Evolutionary conservation across 2,113 vertebrate genomes (phyloP).

Genomic region (Scatophagus argus): DNA sequence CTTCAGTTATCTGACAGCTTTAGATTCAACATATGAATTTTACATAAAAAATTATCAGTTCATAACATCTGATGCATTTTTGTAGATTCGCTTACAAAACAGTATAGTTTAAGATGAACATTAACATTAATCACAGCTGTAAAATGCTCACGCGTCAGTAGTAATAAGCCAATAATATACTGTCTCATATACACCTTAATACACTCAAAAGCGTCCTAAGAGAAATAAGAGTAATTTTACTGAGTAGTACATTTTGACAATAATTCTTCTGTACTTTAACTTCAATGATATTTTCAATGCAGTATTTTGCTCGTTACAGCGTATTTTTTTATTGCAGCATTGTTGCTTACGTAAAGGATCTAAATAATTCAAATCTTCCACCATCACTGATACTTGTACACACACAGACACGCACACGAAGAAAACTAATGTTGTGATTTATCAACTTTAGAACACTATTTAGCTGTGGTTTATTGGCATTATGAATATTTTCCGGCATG

Average conservation of each 20-base stretch:
- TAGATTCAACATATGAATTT: no score
- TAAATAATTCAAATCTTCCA: not conserved
- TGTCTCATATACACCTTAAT: not conserved
- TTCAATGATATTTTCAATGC: not conserved
- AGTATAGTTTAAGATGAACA: no score
- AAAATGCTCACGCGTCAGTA: conserved; percentile 1
- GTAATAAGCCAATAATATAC: not conserved
- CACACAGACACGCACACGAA: not conserved
- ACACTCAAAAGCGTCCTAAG: not conserved
- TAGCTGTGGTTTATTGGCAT: conserved; percentile 12
- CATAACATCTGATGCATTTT: not conserved
- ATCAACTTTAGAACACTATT: not conserved
- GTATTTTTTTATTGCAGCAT: not conserved
- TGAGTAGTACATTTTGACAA: not conserved
- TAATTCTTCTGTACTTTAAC: not conserved
- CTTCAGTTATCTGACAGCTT: no score
- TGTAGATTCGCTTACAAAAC: not conserved
- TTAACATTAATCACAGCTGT: no score
- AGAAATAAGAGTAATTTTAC: not conserved
- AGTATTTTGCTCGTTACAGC: not conserved
- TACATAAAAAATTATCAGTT: no score
- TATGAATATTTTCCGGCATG: conserved; percentile 11
- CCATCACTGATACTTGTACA: not conserved
- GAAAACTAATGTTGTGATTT: not conserved
- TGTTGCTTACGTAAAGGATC: not conserved